Evolutionary conservation across 2,113 vertebrate genomes (phyloP).

Genomic region (Catharus minimus): DNA sequence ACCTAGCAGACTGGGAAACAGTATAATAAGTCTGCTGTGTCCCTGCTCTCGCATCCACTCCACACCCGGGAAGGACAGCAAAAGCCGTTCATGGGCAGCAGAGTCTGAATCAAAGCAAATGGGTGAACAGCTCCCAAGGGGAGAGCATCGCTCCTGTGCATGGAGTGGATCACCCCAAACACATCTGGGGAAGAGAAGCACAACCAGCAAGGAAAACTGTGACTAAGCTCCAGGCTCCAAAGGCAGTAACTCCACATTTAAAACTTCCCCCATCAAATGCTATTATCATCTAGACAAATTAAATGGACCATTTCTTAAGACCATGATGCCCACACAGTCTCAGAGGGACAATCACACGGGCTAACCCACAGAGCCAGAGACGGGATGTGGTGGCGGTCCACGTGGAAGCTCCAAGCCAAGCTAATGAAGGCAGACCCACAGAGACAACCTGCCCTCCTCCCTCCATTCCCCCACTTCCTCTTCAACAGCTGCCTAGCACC

Average conservation of each 20-base stretch:
- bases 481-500: neutral
- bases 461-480: fast-evolving
- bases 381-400: neutral
- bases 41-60: neutral
- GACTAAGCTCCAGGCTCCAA: neutral
- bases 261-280: neutral
- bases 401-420: neutral
- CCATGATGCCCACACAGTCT: neutral
- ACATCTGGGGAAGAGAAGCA: fast-evolving
- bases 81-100: neutral
- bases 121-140: fast-evolving
- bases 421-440: neutral
- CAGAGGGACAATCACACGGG: neutral
- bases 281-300: conserved; percentile 1
- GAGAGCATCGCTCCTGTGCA: fast-evolving
- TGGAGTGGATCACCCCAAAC: fast-evolving
- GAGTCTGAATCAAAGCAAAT: neutral
- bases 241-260: neutral
- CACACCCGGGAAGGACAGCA: fast-evolving
- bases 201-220: neutral
- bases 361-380: neutral
- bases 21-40: neutral
- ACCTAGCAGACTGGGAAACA: neutral
- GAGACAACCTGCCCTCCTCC: neutral
- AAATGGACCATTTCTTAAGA: neutral